These are phyloP conservation scores for Zingel zingel DNA, from an alignment of 2,113 vertebrate species.

Conservation along the genomic window DNA sequence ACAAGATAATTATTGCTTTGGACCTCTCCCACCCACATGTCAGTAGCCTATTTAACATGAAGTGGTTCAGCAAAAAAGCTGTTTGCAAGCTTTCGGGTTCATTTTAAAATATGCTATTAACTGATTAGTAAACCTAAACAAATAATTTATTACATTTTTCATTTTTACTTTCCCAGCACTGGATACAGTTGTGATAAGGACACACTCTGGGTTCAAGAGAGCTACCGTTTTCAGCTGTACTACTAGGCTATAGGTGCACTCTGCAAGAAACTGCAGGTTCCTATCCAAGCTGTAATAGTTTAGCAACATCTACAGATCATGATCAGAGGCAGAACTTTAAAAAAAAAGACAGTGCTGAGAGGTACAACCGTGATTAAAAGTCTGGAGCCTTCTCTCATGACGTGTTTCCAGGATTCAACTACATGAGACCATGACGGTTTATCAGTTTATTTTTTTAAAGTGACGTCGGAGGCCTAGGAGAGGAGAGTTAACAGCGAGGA, in stretches of 20 bases:
- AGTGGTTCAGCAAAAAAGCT: no score
- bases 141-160: background rate
- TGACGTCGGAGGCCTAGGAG: slow-evolving; percentile 17
- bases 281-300: slow-evolving; percentile 28
- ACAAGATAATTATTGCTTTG: no score
- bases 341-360: slow-evolving; percentile 22
- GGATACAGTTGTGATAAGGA: background rate
- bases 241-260: background rate
- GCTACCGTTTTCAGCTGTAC: slow-evolving; percentile 2
- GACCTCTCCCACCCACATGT: background rate
- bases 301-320: slow-evolving; percentile 40
- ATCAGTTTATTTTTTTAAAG: slow-evolving; percentile 20
- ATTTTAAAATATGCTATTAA: background rate
- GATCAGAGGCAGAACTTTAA: slow-evolving; percentile 26
- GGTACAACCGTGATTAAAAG: slow-evolving; percentile 68
- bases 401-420: slow-evolving; percentile 41
- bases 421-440: slow-evolving; percentile 45
- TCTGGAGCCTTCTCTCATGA: slow-evolving; percentile 41
- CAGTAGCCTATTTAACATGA: background rate
- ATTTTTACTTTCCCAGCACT: background rate
- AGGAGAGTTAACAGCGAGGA: slow-evolving; percentile 42
- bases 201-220: slow-evolving; percentile 3
- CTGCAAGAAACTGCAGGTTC: slow-evolving; percentile 1
- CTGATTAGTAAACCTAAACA: background rate
- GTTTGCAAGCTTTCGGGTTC: background rate